Conservation (phyloP, 2,113 vertebrate genomes). For the Petrocephalus zakoni region DNA sequence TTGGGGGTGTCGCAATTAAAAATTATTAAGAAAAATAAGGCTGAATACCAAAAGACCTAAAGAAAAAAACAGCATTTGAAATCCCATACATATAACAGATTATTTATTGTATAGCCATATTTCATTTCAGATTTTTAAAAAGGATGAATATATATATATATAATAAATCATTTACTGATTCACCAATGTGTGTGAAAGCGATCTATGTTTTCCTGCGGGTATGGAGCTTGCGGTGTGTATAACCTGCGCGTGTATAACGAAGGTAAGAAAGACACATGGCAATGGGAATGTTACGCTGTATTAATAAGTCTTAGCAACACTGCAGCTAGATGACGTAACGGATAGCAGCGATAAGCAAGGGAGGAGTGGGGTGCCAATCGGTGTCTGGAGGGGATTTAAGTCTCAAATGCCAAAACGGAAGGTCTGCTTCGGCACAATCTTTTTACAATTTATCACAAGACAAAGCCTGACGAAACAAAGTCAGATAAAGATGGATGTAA, state of each 20-base stretch:
- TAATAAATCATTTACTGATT: conserved; percentile 85
- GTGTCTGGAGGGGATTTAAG: not conserved
- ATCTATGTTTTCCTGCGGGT: not conserved
- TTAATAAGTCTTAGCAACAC: not conserved
- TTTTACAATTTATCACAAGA: not conserved
- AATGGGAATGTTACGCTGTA: not conserved
- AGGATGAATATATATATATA: conserved; percentile 77
- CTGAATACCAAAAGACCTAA: not conserved
- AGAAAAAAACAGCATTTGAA: conserved; percentile 55
- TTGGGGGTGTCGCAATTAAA: conserved; percentile 64
- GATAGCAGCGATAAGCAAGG: not conserved
- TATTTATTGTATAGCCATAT: conserved; percentile 68
- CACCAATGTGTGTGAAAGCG: not conserved
- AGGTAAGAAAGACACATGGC: not conserved
- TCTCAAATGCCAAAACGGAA: not conserved
- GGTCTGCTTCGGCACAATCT: not conserved
- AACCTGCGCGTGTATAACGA: not conserved
- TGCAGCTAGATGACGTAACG: not conserved
- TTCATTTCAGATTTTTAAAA: conserved; percentile 70
- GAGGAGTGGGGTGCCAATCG: not conserved
- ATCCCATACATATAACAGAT: conserved; percentile 72
- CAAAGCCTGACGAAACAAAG: not conserved
- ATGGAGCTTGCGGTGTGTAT: not conserved
- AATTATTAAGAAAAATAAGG: conserved; percentile 47
- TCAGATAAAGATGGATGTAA: not conserved